phyloP scores from a whole-genome alignment of 2,797 vertebrate genomes.

The Pipistrellus kuhlii region DNA sequence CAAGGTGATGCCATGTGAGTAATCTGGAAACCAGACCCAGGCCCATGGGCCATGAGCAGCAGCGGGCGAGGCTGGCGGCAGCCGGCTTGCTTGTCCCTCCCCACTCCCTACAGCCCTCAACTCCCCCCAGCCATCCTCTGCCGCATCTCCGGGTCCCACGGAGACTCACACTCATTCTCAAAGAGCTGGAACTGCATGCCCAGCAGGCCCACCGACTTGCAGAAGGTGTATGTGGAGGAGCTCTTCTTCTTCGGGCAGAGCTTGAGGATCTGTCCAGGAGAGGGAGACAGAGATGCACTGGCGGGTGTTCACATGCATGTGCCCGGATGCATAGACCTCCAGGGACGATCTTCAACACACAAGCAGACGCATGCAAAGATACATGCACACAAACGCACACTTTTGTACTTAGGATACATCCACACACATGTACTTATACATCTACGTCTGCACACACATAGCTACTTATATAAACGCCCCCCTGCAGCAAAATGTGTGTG shows the following conservation, averaged over 20 bases:
- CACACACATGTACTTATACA: neutral
- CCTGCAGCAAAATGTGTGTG: neutral
- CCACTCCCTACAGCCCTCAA: neutral
- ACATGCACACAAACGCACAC: neutral
- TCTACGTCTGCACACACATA: accelerated
- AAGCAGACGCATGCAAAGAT: neutral
- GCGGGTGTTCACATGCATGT: accelerated
- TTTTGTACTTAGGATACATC: neutral
- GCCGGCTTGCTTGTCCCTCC: neutral
- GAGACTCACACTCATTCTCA: constrained; percentile 97
- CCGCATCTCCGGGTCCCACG: neutral
- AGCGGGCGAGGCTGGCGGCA: neutral
- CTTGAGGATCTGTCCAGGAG: constrained; percentile 94
- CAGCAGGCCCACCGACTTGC: constrained; percentile 96
- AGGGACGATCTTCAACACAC: neutral
- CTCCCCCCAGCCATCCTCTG: neutral
- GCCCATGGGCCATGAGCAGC: neutral
- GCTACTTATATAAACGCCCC: neutral
- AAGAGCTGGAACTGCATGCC: constrained; percentile 99
- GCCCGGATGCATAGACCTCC: neutral
- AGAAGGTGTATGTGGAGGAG: constrained; percentile 97
- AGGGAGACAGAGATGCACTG: neutral
- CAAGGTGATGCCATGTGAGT: constrained; percentile 97
- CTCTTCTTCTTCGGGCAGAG: constrained; percentile 99
- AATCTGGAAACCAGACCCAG: constrained; percentile 89